Percentiles rank a stretch among this genome's conserved stretches.
Evolutionary conservation across 2,888 invertebrate genomes (phyloP).

Genomic region (Chrysolina oricalcia): DNA sequence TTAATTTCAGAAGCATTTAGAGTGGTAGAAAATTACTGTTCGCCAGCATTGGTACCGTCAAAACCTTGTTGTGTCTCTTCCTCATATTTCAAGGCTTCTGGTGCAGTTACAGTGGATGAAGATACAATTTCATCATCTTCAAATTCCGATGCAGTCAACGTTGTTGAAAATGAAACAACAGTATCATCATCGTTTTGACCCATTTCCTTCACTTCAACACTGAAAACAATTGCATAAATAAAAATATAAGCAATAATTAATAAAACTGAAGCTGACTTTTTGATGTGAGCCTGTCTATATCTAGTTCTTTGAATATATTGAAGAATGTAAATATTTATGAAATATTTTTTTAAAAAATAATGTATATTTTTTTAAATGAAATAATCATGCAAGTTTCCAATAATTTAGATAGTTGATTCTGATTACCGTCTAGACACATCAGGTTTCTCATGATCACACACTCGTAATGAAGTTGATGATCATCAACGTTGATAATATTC

Average conservation of each 20-base stretch:
- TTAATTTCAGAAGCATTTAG: too few species aligned
- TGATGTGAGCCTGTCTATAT: too few species aligned
- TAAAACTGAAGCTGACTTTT: background rate
- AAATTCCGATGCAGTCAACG: too few species aligned
- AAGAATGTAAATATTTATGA: background rate
- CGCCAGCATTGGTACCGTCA: too few species aligned
- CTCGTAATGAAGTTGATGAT: background rate
- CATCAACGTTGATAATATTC: constrained; percentile 5
- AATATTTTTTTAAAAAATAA: background rate
- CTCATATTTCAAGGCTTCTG: too few species aligned
- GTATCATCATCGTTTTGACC: background rate
- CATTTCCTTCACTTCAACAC: background rate
- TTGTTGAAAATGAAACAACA: background rate
- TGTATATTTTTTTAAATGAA: background rate
- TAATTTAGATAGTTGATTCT: background rate
- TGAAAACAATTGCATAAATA: background rate
- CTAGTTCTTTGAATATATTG: background rate
- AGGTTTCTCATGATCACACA: background rate
- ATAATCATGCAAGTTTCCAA: constrained; percentile 3
- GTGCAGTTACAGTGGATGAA: too few species aligned
- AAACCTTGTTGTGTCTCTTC: too few species aligned
- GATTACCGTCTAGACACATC: background rate
- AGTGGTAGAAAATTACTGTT: too few species aligned
- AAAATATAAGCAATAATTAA: background rate
- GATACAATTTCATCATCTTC: too few species aligned